phyloP scores from a whole-genome alignment of 2,113 vertebrate genomes.

The Alexandromys fortis region DNA sequence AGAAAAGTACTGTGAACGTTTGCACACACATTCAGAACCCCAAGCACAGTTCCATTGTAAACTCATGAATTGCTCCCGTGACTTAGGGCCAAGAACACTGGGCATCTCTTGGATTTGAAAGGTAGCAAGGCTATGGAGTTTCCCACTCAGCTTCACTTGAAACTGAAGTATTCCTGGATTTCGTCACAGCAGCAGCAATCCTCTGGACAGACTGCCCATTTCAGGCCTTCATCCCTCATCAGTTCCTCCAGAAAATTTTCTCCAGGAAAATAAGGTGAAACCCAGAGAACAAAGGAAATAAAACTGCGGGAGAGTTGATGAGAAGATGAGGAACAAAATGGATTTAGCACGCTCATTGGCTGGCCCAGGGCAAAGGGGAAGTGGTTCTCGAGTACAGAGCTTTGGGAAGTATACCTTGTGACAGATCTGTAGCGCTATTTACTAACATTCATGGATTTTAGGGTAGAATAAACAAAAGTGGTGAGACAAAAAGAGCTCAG shows the following conservation, averaged over 20 bases:
- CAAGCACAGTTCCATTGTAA: neutral
- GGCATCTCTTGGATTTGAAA: neutral
- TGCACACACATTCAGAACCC: neutral
- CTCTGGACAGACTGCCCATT: neutral
- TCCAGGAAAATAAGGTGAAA: conserved; percentile 6
- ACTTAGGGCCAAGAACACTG: neutral
- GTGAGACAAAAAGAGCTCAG: conserved; percentile 2
- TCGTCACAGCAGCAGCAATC: conserved; percentile 32
- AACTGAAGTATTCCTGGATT: neutral
- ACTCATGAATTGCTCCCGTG: neutral
- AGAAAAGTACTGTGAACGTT: conserved; percentile 20
- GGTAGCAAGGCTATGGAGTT: neutral
- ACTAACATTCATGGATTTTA: neutral
- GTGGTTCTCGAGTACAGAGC: neutral
- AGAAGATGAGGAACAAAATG: neutral
- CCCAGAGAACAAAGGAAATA: neutral
- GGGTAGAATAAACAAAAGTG: conserved; percentile 13
- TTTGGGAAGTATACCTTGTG: neutral
- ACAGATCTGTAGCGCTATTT: neutral
- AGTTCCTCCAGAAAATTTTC: conserved; percentile 24
- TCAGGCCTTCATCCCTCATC: neutral
- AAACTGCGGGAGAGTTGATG: neutral
- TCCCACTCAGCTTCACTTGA: neutral
- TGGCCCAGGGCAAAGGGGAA: neutral
- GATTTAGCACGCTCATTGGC: neutral